These are phyloP conservation scores for Hippolais icterina DNA, from an alignment of 2,113 vertebrate species.

Conservation along the genomic window DNA sequence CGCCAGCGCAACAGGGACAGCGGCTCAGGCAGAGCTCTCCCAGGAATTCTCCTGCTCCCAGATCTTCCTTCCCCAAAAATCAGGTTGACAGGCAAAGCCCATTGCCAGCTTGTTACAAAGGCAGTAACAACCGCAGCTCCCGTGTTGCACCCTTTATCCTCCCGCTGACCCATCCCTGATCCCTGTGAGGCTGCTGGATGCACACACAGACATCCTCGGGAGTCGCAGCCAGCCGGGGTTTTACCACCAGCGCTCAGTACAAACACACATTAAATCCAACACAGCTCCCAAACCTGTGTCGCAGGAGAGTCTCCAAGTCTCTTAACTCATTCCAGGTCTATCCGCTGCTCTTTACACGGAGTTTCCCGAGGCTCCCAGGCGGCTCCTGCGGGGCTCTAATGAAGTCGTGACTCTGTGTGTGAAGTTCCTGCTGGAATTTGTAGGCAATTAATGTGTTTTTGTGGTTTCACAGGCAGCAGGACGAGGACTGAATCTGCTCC, in stretches of 20 bases:
- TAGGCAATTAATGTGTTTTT: neutral
- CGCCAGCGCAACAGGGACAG: neutral
- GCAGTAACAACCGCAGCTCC: neutral
- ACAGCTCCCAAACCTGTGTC: neutral
- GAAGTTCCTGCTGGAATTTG: neutral
- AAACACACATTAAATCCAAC: neutral
- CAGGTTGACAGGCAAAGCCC: neutral
- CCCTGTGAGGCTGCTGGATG: neutral
- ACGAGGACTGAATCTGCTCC: neutral
- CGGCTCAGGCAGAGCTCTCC: neutral
- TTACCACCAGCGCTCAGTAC: neutral
- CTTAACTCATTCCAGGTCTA: neutral
- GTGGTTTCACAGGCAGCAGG: neutral
- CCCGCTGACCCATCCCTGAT: neutral
- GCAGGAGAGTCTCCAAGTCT: neutral
- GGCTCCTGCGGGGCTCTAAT: neutral
- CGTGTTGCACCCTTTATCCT: neutral
- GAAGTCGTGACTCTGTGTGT: neutral
- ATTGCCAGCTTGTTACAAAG: neutral
- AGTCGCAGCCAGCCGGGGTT: neutral
- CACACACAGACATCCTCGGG: rapidly evolving
- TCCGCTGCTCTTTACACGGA: neutral
- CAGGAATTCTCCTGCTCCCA: neutral
- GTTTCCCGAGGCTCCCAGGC: neutral
- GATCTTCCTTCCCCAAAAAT: neutral